Conservation (phyloP, 2,113 vertebrate species). For the Corapipo altera region DNA sequence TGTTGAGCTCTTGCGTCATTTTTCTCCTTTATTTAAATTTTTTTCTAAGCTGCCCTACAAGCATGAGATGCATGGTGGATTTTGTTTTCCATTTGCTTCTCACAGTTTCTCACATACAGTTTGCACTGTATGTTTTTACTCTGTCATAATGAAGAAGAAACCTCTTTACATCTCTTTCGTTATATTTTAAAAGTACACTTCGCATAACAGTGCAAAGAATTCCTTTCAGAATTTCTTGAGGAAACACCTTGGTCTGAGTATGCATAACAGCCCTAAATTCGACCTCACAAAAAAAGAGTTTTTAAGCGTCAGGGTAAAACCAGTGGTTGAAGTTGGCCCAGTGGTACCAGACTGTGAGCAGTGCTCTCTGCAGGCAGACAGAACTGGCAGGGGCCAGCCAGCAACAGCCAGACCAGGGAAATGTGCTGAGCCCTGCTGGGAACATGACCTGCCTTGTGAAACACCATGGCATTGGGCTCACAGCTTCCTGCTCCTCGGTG, state of each 20-base stretch:
- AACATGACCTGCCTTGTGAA: accelerated
- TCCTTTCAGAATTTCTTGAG: not conserved
- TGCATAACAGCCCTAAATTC: not conserved
- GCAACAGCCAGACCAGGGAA: not conserved
- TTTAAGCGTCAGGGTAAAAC: not conserved
- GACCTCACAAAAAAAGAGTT: not conserved
- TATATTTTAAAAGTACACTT: not conserved
- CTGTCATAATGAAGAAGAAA: not conserved
- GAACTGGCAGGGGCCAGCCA: not conserved
- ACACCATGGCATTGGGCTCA: accelerated
- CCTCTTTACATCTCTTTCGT: not conserved
- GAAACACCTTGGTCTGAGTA: not conserved
- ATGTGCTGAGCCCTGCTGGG: not conserved
- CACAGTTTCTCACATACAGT: not conserved
- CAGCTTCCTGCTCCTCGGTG: not conserved
- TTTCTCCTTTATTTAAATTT: not conserved
- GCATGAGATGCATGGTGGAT: not conserved
- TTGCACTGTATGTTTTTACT: not conserved
- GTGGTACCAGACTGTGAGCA: not conserved
- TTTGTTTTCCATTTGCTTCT: not conserved
- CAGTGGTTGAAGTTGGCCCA: not conserved
- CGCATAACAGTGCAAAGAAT: not conserved
- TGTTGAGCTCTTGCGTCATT: not conserved
- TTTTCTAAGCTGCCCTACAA: not conserved
- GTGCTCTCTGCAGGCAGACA: not conserved